Conservation (phyloP, 2,797 vertebrate species). For the Sebastes minor region DNA sequence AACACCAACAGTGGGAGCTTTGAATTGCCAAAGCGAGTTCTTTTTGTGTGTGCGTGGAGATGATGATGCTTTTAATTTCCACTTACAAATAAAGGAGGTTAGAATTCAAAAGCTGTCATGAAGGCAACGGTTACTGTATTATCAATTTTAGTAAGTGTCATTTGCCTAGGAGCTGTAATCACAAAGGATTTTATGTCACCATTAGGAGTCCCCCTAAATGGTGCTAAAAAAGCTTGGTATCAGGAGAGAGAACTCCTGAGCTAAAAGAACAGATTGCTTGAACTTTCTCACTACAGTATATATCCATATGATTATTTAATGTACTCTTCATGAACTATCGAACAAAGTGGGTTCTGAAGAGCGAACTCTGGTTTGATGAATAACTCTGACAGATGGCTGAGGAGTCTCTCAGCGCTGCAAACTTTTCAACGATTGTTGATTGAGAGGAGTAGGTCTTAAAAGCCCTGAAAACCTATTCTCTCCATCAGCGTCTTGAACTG, state of each 20-base stretch:
- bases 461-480: not conserved
- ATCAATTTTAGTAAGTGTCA: not conserved
- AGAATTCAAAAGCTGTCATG: constrained; percentile 17
- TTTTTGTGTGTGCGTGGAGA: constrained; percentile 6
- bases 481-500: not conserved
- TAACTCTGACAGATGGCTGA: not conserved
- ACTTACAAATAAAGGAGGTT: constrained; percentile 5
- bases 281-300: not conserved
- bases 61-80: constrained; percentile 24
- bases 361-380: not conserved
- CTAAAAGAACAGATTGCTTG: not conserved
- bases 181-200: not conserved
- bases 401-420: not conserved
- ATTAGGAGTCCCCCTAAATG: constrained; percentile 7
- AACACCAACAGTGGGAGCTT: constrained; percentile 24
- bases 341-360: not conserved
- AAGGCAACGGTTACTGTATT: not conserved
- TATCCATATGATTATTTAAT: not conserved
- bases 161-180: not conserved
- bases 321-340: not conserved
- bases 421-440: not conserved
- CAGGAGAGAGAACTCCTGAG: not conserved
- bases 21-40: constrained; percentile 20
- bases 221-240: not conserved
- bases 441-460: not conserved